phyloP scores from a whole-genome alignment of 1,140 invertebrate species.

The Coboldia fuscipes region DNA sequence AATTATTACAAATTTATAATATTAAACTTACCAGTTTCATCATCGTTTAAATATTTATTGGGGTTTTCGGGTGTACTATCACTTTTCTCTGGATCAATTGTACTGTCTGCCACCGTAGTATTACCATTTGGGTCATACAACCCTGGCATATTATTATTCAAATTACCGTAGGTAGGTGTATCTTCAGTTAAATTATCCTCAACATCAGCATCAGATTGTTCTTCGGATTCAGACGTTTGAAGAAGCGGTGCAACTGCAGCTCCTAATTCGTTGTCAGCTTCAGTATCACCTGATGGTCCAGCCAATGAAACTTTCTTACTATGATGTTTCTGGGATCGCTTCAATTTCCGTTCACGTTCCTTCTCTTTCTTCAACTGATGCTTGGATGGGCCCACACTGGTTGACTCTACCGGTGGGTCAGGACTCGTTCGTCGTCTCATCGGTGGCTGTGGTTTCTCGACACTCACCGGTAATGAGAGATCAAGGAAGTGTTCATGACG shows the following conservation, averaged over 20 bases:
- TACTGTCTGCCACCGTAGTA: background rate
- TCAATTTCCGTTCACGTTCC: conserved; percentile 29
- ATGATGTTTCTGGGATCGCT: conserved; percentile 13
- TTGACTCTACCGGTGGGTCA: conserved; percentile 8
- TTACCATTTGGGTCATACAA: background rate
- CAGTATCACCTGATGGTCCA: background rate
- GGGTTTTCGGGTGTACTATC: conserved; percentile 27
- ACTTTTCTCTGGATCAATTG: conserved; percentile 22
- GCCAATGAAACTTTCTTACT: conserved; percentile 11
- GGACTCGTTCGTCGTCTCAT: conserved; percentile 25
- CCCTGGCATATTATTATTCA: conserved; percentile 5
- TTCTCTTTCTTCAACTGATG: conserved; percentile 45
- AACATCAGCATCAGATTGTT: conserved; percentile 52
- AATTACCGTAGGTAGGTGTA: conserved; percentile 11
- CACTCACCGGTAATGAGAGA: conserved; percentile 71
- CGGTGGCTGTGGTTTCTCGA: conserved; percentile 42
- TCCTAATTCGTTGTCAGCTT: background rate
- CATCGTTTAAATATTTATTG: conserved; percentile 26
- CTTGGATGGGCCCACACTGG: conserved; percentile 26
- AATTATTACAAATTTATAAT: background rate
- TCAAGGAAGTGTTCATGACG: conserved; percentile 85
- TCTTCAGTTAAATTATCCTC: conserved; percentile 53
- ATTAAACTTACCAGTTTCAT: conserved; percentile 14
- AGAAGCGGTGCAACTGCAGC: conserved; percentile 3
- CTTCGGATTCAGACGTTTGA: conserved; percentile 20